Percentiles rank a stretch among this genome's conserved stretches.
phyloP scores from a whole-genome alignment of 92 coral and sea anemone genomes.

The Scolanthus callimorphus region DNA sequence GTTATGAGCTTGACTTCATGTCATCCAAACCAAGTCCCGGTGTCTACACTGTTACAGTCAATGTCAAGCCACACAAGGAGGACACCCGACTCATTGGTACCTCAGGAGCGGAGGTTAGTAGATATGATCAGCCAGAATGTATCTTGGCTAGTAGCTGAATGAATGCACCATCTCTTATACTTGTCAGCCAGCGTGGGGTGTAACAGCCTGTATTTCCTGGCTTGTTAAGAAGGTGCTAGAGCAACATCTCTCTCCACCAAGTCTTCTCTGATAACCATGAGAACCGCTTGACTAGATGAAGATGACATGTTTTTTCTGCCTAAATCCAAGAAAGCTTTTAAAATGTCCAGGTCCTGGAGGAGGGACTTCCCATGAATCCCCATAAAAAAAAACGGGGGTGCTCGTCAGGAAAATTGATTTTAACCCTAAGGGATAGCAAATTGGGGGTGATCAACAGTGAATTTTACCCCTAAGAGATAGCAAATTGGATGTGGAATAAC shows the following conservation, averaged over 20 bases:
- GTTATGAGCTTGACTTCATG: constrained; percentile 90
- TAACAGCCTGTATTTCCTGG: constrained; percentile 26
- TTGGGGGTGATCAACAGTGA: too few species aligned
- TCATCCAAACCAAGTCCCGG: constrained; percentile 87
- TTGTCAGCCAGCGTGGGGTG: constrained; percentile 4
- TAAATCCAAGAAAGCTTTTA: too few species aligned
- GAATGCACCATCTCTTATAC: too few species aligned
- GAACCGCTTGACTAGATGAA: constrained; percentile 78
- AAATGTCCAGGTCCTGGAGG: too few species aligned
- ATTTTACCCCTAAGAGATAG: too few species aligned
- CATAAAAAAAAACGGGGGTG: too few species aligned
- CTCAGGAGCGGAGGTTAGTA: constrained; percentile 66
- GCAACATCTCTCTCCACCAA: constrained; percentile 80
- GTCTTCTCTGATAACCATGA: constrained; percentile 55
- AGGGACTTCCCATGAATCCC: too few species aligned
- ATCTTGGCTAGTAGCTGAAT: neutral
- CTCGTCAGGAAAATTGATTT: too few species aligned
- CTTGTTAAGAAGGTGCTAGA: constrained; percentile 46
- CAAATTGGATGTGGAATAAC: too few species aligned
- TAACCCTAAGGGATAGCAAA: too few species aligned
- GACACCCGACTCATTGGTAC: constrained; percentile 86
- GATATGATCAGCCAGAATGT: neutral
- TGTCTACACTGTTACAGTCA: constrained; percentile 69
- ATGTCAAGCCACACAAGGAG: constrained; percentile 80
- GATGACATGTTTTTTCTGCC: constrained; percentile 32